Base-by-base conservation (phyloP, 2,888 invertebrate species). In the Phortica okadai region DNA sequence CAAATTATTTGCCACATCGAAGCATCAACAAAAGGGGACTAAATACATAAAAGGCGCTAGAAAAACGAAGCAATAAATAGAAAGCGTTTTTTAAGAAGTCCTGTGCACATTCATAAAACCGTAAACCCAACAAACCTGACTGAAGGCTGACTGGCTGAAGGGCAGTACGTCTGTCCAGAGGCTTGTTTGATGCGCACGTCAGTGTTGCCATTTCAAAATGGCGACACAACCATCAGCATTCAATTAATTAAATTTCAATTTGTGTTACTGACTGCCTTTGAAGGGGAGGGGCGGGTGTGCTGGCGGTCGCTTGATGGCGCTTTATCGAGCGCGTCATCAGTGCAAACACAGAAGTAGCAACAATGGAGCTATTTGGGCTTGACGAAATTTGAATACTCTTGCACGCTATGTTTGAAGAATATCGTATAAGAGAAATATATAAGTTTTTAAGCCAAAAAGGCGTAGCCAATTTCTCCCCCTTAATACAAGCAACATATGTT, bases 221-320 rank as follows among this genome's bases (percentile, higher is more conserved):
- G 70, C 70, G 41, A 33, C 33, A 56, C 66, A 74, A 72, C 42
- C 72, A 76, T n/a, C 72, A 64, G 74, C 69, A n/a, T 76, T 76
- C 76, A 76, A 67, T 76, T 76, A 76, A 76, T 76, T 76, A 76
- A 76, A 76, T 67, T 76, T 73, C 76, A 74, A 76, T 76, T 76
- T 73, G 59, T 42, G 25, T 56, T 25, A 33, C 56, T 42, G 33
- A 11, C 41, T 3, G 42, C 14, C 14, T 5, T 42, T 16, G 21
- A 10, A 42, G 66, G 1, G 42, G 42, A 6, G 66, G 11, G 42
- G 59, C 7, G 2, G n/a, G 67, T 6, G 42, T 67, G 44, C 2
- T 4, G 50, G 8, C 8, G 50, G 50, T 50, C 8, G 50, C 50
- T 8, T 11, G 14, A 11, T 50, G 50, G 25, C 41, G 70, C n/a